Base-by-base conservation (phyloP, 2,888 invertebrate species). In the Hyppa rectilinea region DNA sequence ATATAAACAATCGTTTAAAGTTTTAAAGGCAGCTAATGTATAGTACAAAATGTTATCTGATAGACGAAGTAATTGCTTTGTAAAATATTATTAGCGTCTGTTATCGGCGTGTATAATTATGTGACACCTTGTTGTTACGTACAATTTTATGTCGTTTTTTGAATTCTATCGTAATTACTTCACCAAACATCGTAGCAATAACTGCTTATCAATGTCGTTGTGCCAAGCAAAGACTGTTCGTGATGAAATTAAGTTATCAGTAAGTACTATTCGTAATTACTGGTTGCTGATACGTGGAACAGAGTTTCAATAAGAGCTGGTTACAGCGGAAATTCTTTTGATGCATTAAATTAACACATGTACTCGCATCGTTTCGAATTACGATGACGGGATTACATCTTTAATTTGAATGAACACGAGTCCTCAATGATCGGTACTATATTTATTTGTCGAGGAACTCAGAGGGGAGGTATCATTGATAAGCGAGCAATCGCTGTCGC, bases 401-500 rank as follows among this genome's bases (percentile, higher is more conserved):
- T 55, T 36, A 53, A 45, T 60, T 67, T 50, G 23, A 55, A 52
- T n/a, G 29, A 52, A 63, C 45, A 56, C 26, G 34, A 45, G 14
- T 55, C 50, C 55, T 43, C 59, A 12, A 43, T 47, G 52, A 59
- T 62, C 47, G 45, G 38, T 56, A 52, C n/a, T 43, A 61, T 45
- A 53, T 38, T 52, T 65, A 36, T 71, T 61, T 69, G 62, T 63
- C 47, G 58, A 58, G 50, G 53, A 71, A 26, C 50, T 62, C 60
- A 9, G 53, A 60, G 73, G 75, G 82, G 61, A 69, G 81, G 71
- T 69, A 76, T 75, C 81, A 84, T 85, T 84, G 83, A 85, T 83
- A 85, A 83, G 74, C 80, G 71, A 78, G 60, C 77, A 83, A 83
- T 81, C 85, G 73, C 78, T 76, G 82, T 85, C 90, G 89, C 91